These are phyloP conservation scores for Pelusios castaneus DNA, from an alignment of 2,113 vertebrate species.

Conservation along the genomic window DNA sequence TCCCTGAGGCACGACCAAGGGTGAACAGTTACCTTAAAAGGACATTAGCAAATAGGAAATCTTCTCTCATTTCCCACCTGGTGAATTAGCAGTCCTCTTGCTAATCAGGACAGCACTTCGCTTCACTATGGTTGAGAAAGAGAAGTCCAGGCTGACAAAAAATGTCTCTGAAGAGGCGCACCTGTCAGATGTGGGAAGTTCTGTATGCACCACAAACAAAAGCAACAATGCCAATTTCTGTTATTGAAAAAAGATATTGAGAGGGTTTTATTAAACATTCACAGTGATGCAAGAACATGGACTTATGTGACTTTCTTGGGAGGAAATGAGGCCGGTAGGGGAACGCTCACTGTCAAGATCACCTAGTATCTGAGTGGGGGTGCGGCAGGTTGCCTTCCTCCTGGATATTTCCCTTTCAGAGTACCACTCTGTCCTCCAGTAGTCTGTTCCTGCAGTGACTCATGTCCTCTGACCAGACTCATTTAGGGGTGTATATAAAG, in stretches of 20 bases:
- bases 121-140: slow-evolving; percentile 35
- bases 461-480: background rate
- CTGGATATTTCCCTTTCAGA: background rate
- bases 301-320: background rate
- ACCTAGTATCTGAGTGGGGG: background rate
- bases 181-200: slow-evolving; percentile 52
- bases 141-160: slow-evolving; percentile 70
- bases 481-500: background rate
- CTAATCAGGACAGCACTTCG: slow-evolving; percentile 52
- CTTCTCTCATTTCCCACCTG: slow-evolving; percentile 60
- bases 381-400: background rate
- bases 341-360: background rate
- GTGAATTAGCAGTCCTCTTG: slow-evolving; percentile 70
- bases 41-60: slow-evolving; percentile 68
- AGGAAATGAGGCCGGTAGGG: background rate
- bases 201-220: background rate
- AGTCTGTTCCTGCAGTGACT: background rate
- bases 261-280: background rate
- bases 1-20: slow-evolving; percentile 54
- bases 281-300: background rate
- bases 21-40: slow-evolving; percentile 67
- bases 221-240: background rate
- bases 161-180: slow-evolving; percentile 59
- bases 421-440: background rate
- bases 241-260: slow-evolving; percentile 31